These are phyloP conservation scores for Eretmochelys imbricata DNA, from an alignment of 2,113 vertebrate species.

Conservation along the genomic window DNA sequence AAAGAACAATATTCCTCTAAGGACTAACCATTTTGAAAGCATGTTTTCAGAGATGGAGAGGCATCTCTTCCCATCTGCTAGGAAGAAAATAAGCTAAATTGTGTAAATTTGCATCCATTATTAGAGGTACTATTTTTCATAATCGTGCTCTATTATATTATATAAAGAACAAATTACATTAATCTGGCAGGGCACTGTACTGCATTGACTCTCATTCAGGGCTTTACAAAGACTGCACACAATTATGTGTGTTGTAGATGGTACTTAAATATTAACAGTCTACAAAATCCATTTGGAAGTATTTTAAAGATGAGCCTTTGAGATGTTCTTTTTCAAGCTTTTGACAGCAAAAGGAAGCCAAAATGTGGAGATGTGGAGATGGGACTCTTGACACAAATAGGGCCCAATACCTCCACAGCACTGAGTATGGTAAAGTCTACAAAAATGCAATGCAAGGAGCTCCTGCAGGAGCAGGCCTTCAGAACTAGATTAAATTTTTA, in stretches of 20 bases:
- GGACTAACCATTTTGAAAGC: slow-evolving; percentile 10
- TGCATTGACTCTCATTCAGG: neutral
- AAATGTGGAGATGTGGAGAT: neutral
- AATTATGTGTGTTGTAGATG: slow-evolving; percentile 15
- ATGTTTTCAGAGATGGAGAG: neutral
- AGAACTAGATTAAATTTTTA: neutral
- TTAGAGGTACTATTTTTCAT: slow-evolving; percentile 33
- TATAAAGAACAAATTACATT: slow-evolving; percentile 41
- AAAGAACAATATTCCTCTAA: neutral
- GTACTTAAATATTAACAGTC: slow-evolving; percentile 50
- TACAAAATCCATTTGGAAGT: slow-evolving; percentile 39
- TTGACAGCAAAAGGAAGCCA: neutral
- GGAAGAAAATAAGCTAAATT: slow-evolving; percentile 26
- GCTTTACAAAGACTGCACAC: slow-evolving; percentile 4
- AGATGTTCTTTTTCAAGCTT: slow-evolving; percentile 12
- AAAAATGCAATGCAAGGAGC: neutral
- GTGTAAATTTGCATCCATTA: neutral
- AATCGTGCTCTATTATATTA: slow-evolving; percentile 21
- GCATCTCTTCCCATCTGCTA: neutral
- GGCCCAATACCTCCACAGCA: neutral
- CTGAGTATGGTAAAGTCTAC: neutral
- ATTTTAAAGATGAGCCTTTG: slow-evolving; percentile 40
- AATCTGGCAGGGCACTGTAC: neutral
- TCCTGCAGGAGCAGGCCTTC: neutral
- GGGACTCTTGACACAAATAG: neutral